Base-by-base conservation (phyloP, 1,140 invertebrate genomes). In the Archegozetes longisetosus region DNA sequence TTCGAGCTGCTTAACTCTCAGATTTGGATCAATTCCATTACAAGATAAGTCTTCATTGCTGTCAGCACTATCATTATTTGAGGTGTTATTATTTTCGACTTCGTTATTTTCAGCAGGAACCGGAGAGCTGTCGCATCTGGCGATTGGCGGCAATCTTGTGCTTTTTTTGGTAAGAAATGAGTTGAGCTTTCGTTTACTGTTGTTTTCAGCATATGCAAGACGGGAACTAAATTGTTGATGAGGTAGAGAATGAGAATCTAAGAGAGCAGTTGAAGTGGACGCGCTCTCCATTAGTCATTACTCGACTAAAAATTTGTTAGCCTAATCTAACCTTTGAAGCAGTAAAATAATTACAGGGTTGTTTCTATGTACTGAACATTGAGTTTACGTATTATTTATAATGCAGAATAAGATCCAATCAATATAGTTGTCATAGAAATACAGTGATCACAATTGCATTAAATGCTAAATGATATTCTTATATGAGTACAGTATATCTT, bases 1-100 rank as follows among this genome's bases (percentile, higher is more conserved):
- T 32, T 64, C 62, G 27, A 65, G 47, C 32, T 61, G 62, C 12
- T 64, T 62, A 48, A 65, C 52, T 29, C 59, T 62, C 46, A 62
- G 56, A 48, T 53, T 53, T 27, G 61, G 57, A 51, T 64, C 58
- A 3, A 64, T 50, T 17, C 46, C 58, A 13, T 55, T 52, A 52
- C 22, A 53, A 53, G 20, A 17, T 12, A 26, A 23, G 3, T 53
- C n/a, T n/a, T n/a, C 51, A 53, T 24, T 24, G 25, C 51, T 24
- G 20, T 53, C 26, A 22, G 14, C 17, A 26, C 26, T 14, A 53
- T 53, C 51, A 53, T 23, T 53, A 23, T 53, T 40, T 40, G 32
- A n/a, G n/a, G n/a, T 40, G 6, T 40, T 17, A 40, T 9, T 40
- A 40, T 40, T 17, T 40, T 40, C 6, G 17, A 6, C 32, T 6